Evolutionary conservation across 2,797 vertebrate genomes (phyloP), one percentile per base, ranked within the genome.

Genomic region (Psittacula echo): DNA sequence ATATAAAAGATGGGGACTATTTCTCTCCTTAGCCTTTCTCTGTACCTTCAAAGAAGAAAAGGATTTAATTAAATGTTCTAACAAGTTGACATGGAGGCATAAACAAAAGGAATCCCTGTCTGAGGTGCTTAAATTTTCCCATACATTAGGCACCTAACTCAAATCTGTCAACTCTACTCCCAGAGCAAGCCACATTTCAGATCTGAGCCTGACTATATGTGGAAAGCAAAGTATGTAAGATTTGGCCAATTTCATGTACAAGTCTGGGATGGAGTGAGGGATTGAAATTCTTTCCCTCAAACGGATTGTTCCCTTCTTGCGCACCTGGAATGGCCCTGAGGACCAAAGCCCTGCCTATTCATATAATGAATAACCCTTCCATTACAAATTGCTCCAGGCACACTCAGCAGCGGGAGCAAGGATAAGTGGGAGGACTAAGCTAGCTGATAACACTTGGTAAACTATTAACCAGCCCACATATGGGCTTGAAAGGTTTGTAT

Each of bases 401-500:
- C n/a, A 27, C 9, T 79, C 11, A 2, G 64, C 76, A 86, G 83
- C 21, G n/a, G 44, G 53, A 88, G 10, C 44, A 85, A 76, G 77
- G 29, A 27, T 64, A 88, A 73, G 91, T 79, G 95, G 95, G 95
- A 96, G 92, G 79, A 82, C 89, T 81, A 86, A 81, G 73, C 17
- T 47, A 86, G 41, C 70, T 88, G 87, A 94, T 94, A 94, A 88
- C 73, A 89, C 41, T 94, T 85, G 79, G 87, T 94, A 91, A 95
- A 85, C 91, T 88, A 97, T 95, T 96, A 96, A 88, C 86, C 91
- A 94, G 83, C 95, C 95, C 87, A 95, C 95, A 94, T 51, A 77
- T 61, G 42, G 47, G 48, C 85, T 88, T 85, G 74, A 88, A 94
- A 93, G 81, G 54, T 90, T 88, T 95, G 74, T 64, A 24, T 13